Evolutionary conservation across 2,113 vertebrate genomes (phyloP).

Genomic region (Plecturocebus donacophilus): DNA sequence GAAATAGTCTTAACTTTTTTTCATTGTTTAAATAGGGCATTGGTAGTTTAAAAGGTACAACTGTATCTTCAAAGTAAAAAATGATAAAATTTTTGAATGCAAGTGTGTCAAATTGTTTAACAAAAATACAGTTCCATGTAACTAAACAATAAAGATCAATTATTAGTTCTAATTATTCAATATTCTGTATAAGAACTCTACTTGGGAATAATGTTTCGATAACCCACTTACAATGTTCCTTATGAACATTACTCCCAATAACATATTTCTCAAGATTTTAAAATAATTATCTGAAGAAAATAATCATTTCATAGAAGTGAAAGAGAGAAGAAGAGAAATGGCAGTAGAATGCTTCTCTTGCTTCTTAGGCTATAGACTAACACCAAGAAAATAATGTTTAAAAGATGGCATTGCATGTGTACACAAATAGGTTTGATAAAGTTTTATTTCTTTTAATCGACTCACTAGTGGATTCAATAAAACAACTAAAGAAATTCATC

Average conservation of each 20-base stretch:
- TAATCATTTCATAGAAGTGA: background rate
- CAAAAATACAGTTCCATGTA: background rate
- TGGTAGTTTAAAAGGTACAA: background rate
- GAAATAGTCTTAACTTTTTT: background rate
- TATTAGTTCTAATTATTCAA: background rate
- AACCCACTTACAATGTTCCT: background rate
- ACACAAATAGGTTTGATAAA: background rate
- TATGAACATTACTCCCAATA: background rate
- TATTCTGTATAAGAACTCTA: background rate
- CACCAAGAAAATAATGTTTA: background rate
- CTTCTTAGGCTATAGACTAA: background rate
- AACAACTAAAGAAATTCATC: background rate
- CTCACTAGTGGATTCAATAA: background rate
- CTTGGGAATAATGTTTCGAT: background rate
- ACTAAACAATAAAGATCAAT: background rate
- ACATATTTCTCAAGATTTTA: background rate
- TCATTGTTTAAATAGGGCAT: background rate
- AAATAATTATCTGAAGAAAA: background rate
- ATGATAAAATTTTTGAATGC: background rate
- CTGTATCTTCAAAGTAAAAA: background rate
- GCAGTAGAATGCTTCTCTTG: background rate
- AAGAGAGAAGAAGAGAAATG: background rate
- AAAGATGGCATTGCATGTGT: background rate
- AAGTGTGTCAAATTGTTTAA: background rate
- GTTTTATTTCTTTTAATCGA: background rate